Evolutionary conservation across 2,113 vertebrate genomes (phyloP), one percentile per base, ranked within the genome.

Genomic region (Tenrec ecaudatus): DNA sequence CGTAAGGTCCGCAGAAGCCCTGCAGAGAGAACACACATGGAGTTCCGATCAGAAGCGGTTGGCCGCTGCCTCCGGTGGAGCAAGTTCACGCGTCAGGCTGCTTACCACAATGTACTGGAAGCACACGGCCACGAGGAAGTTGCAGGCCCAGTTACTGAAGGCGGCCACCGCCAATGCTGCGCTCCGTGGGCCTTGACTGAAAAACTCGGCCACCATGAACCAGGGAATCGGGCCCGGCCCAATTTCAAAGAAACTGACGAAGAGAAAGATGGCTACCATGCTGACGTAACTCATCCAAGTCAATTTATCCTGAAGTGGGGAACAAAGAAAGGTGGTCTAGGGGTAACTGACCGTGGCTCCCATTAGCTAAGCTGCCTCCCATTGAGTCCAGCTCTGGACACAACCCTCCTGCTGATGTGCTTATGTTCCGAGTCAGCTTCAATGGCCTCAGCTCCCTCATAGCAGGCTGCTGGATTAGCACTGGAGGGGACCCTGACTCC

Each of bases 171-270:
- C 99, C 0, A 99, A 98, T 77, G 99, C 99, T 0, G 99, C 98
- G 0, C 99, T 99, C 0, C 99, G 99, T 0, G 99, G 99, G n/a
- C 99, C 99, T 97, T 99, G 99, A 83, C 99, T 99, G 98, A 99
- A 99, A 62, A 99, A 97, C n/a, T 99, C 99, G 0, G 99, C 99
- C 20, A 99, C 99, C 0, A 99, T 99, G 79, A 99, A 99, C 99
- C 99, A 99, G 9, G 99, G 99, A 92, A 99, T 99, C 2, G 99
- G 99, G 60, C 99, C 99, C 0, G 99, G 99, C 1, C 99, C 99
- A 0, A 99, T 98, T 98, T 99, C 99, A 86, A 99, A 99, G 98
- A 99, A 99, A 81, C 98, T 98, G 93, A 99, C 99, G 0, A 99
- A 99, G 90, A 99, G 98, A 97, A 99, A 99, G 96, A 99, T 99